These are phyloP conservation scores for Nanorana parkeri DNA, from an alignment of 2,113 vertebrate genomes.

Conservation along the genomic window DNA sequence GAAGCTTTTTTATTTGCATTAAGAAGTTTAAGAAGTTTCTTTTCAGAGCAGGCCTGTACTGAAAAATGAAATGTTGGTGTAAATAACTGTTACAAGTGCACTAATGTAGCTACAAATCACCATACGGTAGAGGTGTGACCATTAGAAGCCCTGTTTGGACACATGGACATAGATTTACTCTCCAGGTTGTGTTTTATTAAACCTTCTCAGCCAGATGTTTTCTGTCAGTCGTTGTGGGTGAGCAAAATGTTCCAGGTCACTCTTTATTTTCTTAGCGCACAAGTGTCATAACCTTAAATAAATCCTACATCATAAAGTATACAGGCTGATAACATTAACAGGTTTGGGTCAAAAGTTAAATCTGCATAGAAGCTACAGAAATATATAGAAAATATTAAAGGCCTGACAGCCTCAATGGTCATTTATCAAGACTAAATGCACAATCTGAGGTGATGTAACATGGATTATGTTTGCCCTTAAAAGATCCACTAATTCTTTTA, in stretches of 20 bases:
- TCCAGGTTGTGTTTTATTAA: slow-evolving; percentile 1
- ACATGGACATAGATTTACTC: slow-evolving; percentile 6
- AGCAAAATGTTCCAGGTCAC: background rate
- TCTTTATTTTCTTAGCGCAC: background rate
- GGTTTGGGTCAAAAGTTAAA: slow-evolving; percentile 25
- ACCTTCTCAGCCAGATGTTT: slow-evolving; percentile 1
- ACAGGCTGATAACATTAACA: slow-evolving; percentile 13
- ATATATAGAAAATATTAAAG: background rate
- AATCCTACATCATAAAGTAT: background rate
- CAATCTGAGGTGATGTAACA: background rate
- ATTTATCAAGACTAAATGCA: background rate
- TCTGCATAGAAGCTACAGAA: background rate
- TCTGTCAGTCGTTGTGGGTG: background rate
- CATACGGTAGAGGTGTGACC: too few relatives aligned
- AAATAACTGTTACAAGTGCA: too few relatives aligned
- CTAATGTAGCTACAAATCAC: too few relatives aligned
- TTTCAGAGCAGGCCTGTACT: too few relatives aligned
- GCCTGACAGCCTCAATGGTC: background rate
- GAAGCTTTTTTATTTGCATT: too few relatives aligned
- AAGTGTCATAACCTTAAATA: slow-evolving; percentile 25
- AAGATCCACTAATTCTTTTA: background rate
- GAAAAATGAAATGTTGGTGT: too few relatives aligned
- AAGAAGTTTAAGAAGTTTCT: too few relatives aligned
- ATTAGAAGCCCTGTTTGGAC: background rate
- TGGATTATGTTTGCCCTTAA: background rate